These are phyloP conservation scores for Brassicogethes aeneus DNA, from an alignment of 2,888 invertebrate species.

Conservation along the genomic window DNA sequence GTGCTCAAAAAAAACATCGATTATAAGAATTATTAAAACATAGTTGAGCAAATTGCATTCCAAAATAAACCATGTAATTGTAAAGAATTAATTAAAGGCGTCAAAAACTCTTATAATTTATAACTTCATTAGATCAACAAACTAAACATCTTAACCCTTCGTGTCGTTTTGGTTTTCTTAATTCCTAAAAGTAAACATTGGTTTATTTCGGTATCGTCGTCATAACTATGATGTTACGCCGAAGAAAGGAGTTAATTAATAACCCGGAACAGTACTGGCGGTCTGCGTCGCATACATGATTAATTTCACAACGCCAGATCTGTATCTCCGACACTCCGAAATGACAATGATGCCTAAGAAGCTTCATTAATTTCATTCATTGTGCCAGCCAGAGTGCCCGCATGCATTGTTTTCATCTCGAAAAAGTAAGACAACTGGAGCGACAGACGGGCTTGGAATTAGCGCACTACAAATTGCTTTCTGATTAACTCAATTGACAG, in stretches of 20 bases:
- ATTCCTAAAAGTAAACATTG: neutral
- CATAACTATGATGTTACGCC: constrained; percentile 22
- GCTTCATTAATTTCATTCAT: constrained; percentile 24
- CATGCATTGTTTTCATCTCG: neutral
- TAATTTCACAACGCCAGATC: constrained; percentile 27
- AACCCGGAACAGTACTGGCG: constrained; percentile 21
- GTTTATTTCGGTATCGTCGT: constrained; percentile 4
- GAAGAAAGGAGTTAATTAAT: constrained; percentile 27
- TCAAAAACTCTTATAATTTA: too few species aligned
- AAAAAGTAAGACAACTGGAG: constrained; percentile 1
- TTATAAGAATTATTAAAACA: too few species aligned
- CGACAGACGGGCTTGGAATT: neutral
- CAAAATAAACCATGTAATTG: too few species aligned
- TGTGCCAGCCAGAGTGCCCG: neutral
- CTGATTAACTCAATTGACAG: neutral
- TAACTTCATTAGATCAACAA: too few species aligned
- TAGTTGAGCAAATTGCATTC: too few species aligned
- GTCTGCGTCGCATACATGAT: constrained; percentile 22
- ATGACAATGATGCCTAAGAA: constrained; percentile 30
- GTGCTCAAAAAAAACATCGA: too few species aligned
- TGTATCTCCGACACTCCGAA: constrained; percentile 28
- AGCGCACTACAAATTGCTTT: neutral
- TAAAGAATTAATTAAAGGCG: too few species aligned
- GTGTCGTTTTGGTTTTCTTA: neutral
- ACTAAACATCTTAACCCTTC: neutral